These are phyloP conservation scores for Drosophila suboccidentalis DNA, from an alignment of 2,888 invertebrate genomes.

Conservation along the genomic window DNA sequence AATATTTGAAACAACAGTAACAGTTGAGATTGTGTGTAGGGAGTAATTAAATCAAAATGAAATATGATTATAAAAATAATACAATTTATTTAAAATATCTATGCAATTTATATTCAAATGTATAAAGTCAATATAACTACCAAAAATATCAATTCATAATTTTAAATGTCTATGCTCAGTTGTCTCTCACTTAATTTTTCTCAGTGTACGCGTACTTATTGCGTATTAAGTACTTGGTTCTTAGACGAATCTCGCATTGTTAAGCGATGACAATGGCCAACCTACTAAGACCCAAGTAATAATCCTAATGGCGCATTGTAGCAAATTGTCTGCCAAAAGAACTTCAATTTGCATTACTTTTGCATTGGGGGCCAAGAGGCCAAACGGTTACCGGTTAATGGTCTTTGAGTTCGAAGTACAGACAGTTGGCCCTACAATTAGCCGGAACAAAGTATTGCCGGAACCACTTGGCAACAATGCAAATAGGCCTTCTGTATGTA, in stretches of 20 bases:
- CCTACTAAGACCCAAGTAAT: slow-evolving; percentile 32
- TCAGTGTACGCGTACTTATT: slow-evolving; percentile 40
- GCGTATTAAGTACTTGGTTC: slow-evolving; percentile 44
- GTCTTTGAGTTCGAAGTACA: slow-evolving; percentile 17
- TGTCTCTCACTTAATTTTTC: slow-evolving; percentile 3
- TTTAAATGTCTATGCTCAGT: too few relatives aligned
- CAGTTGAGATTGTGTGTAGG: too few relatives aligned
- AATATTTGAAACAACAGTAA: too few relatives aligned
- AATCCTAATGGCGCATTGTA: slow-evolving; percentile 57
- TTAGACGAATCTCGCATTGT: slow-evolving; percentile 40
- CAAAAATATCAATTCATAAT: background rate
- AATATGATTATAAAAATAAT: too few relatives aligned
- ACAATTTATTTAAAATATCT: too few relatives aligned
- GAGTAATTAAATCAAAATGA: too few relatives aligned
- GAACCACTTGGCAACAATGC: slow-evolving; percentile 1
- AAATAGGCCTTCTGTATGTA: slow-evolving; percentile 8
- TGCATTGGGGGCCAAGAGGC: slow-evolving; percentile 30
- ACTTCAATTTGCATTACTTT: slow-evolving; percentile 51
- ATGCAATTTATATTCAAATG: background rate
- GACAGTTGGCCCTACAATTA: slow-evolving; percentile 13
- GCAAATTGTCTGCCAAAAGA: slow-evolving; percentile 46
- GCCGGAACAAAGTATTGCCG: slow-evolving; percentile 40
- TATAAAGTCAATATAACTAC: background rate
- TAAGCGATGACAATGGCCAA: slow-evolving; percentile 46
- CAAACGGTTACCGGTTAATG: slow-evolving; percentile 46